Evolutionary conservation across 1,140 invertebrate genomes (phyloP), one percentile per base, ranked within the genome.

Genomic region (Drosophila mojavensis): DNA sequence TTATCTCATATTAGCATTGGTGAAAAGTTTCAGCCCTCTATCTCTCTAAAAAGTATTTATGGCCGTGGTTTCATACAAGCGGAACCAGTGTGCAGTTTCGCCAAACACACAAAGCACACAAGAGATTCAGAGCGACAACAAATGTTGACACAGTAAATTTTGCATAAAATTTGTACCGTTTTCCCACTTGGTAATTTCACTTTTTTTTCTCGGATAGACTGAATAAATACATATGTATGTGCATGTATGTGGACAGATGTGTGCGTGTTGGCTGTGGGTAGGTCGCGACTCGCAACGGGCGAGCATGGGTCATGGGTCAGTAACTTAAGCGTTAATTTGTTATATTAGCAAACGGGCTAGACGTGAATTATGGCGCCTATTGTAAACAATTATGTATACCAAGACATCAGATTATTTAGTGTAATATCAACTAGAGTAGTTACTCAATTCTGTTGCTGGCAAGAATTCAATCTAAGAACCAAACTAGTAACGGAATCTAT

Each of bases 61-160:
- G 17, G 17, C 17, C 17, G 17, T 17, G 17, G 17, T 17, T 17
- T 17, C 17, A 17, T 17, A 0, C 17, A 17, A 17, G 17, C 17
- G 17, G 17, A 17, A 17, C 17, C 17, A 17, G 17, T 17, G 17
- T 17, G 17, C 17, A 17, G 17, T 17, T 17, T 24, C 20, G 20
- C 7, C 17, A 24, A 0, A 6, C 13, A 33, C 39, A 65, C 30
- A 51, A 33, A 50, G 30, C 26, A 36, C 3, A 61, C 48, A 6
- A 15, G n/a, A 15, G 7, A 63, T 15, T 64, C 30, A 26, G 39
- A 41, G 47, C 41, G 65, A 63, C 69, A 51, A 62, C 54, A 68
- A 82, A 66, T 81, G 65, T 81, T 81, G 68, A 78, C 61, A 63
- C 43, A 75, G 75, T 71, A 59, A 82, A 78, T 82, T 82, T 62